Evolutionary conservation across 2,888 invertebrate genomes (phyloP), one percentile per base, ranked within the genome.

Genomic region (Drosophila percnosoma): DNA sequence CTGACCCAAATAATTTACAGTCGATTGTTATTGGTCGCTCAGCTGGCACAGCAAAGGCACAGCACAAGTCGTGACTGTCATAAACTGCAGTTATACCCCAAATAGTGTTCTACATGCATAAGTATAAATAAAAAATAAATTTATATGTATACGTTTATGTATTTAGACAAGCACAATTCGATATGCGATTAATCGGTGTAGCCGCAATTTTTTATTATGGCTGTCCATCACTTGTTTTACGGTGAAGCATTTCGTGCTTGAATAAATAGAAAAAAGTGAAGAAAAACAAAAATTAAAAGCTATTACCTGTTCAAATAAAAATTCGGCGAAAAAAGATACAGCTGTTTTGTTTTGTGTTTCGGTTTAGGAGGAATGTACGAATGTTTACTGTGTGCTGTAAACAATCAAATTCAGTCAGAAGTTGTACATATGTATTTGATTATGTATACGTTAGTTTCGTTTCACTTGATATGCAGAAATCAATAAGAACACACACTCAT

Each of bases 291-390:
- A 18, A 54, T 36, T 11, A 33, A 69, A 70, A 49, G 57, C 52
- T 42, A 75, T 83, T 84, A 84, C 86, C 84, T 84, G 78, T 73
- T 81, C 66, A 77, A 79, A 80, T 71, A 67, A 61, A 69, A 69
- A 52, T 51, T 60, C 42, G 59, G 57, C 68, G 36, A 71, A 85
- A 75, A 75, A 64, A 74, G 68, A 66, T 54, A 51, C 83, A 84
- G 73, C 70, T 86, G 83, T 74, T 69, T 68, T 57, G 24, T 45
- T 8, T 45, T 24, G 45, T 45, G 15, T 45, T 15, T 45, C 15
- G 15, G 21, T 54, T 68, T 27, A 11, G n/a, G 13, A 36, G 51
- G 31, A 75, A 75, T 65, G 54, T 53, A 52, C 31, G 33, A 67
- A 42, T 75, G 63, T 78, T 70, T 69, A 76, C 69, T 65, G 55